Evolutionary conservation across 2,113 vertebrate genomes (phyloP), one percentile per base, ranked within the genome.

Genomic region (Gnathonemus longibarbis): DNA sequence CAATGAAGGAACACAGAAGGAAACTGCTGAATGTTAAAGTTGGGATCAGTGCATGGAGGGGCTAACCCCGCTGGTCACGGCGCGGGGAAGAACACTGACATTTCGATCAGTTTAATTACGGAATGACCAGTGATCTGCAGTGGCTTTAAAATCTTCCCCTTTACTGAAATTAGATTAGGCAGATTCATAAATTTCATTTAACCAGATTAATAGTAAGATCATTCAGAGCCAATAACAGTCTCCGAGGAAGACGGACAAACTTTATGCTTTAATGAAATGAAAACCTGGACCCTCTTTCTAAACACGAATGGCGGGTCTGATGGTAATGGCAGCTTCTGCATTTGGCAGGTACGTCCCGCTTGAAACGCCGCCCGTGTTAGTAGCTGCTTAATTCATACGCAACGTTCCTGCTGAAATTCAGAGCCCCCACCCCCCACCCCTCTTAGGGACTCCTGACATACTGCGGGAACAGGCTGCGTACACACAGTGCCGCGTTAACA

Each of bases 231-330:
- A 42, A 89, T 83, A 77, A 84, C 17, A 80, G 88, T 89, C 88
- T 42, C 70, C 15, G 49, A 46, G 11, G 74, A 84, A 50, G 19
- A 35, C 50, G 49, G 52, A 84, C 50, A 89, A 80, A 83, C 88
- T 52, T 52, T 84, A 50, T 49, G 49, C 88, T 84, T 84, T 89
- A 89, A 89, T 84, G 77, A 89, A 89, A 84, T 53, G 88, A 66
- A 45, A 84, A 89, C 49, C 13, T 48, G 27, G 31, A 42, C 15
- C 74, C 35, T 31, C 88, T 52, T 74, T 42, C 88, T 83, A 84
- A 53, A 24, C 74, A 10, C 7, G 74, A 89, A 52, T 42, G 88
- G 84, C 35, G 42, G 21, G 50, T 49, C 21, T 9, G 74, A 84
- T 11, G 77, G 49, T 56, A 80, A 84, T 5, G 49, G 49, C 27